Evolutionary conservation across 37 sponge, comb jelly and placozoan genomes (phyloP).

Genomic region (Halisarca cf. caerulea): DNA sequence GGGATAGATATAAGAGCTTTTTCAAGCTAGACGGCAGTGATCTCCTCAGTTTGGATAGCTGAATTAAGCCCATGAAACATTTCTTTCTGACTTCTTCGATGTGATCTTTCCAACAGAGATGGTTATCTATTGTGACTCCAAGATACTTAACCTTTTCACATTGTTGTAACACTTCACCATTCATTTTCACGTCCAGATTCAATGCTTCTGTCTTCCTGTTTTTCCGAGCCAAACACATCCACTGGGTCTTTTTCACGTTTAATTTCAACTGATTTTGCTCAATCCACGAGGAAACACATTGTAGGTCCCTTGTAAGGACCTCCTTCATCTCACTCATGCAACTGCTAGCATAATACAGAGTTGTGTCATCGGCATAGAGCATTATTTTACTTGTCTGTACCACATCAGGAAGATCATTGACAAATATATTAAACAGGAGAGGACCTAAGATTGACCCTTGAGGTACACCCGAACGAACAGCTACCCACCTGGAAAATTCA

Average conservation of each 20-base stretch:
- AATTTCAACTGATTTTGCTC: background rate
- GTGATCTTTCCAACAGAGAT: background rate
- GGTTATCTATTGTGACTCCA: background rate
- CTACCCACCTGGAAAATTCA: background rate
- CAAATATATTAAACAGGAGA: slow-evolving; percentile 32
- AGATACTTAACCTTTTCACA: background rate
- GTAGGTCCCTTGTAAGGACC: background rate
- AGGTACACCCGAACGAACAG: slow-evolving; percentile 29
- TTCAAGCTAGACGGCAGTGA: background rate
- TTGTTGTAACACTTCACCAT: background rate
- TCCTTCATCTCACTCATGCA: background rate
- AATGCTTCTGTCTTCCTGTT: background rate
- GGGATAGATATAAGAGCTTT: background rate
- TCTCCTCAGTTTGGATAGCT: background rate
- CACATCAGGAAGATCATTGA: slow-evolving; percentile 33
- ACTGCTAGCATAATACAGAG: background rate
- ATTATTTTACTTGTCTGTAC: background rate
- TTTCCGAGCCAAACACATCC: background rate
- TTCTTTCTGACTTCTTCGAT: background rate
- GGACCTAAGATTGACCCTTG: slow-evolving; percentile 44
- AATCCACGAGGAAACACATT: background rate
- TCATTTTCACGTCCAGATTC: background rate
- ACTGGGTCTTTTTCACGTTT: background rate
- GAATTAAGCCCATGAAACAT: background rate
- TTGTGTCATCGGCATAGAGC: slow-evolving; percentile 41